phyloP scores from a whole-genome alignment of 1,140 invertebrate genomes.

The Hyles euphorbiae region DNA sequence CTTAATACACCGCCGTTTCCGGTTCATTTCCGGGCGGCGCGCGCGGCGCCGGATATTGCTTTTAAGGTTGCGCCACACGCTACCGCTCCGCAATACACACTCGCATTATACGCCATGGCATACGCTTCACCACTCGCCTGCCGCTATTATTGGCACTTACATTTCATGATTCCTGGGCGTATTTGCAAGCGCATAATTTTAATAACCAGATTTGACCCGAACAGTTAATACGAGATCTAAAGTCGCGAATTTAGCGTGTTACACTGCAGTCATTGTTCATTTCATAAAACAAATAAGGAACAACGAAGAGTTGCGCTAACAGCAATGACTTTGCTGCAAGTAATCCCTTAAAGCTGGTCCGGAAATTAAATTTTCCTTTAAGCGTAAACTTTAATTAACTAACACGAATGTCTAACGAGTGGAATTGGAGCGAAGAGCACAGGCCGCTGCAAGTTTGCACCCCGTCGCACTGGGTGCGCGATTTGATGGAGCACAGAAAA shows the following conservation, averaged over 20 bases:
- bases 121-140: too few relatives aligned
- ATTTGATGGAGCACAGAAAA: slow-evolving; percentile 26
- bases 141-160: slow-evolving; percentile 8
- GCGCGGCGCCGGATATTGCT: slow-evolving; percentile 75
- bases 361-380: slow-evolving; percentile 61
- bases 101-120: slow-evolving; percentile 19
- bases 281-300: slow-evolving; percentile 4
- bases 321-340: slow-evolving; percentile 1
- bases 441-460: slow-evolving; percentile 8
- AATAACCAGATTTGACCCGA: too few relatives aligned
- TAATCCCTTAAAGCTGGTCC: slow-evolving; percentile 38
- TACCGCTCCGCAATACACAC: slow-evolving; percentile 41
- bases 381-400: slow-evolving; percentile 58
- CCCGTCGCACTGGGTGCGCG: slow-evolving; percentile 17
- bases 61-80: slow-evolving; percentile 74
- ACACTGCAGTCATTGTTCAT: too few relatives aligned
- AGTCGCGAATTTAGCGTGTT: too few relatives aligned
- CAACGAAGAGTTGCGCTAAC: too few relatives aligned
- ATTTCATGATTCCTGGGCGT: not conserved
- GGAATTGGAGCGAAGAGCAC: too few relatives aligned
- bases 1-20: slow-evolving; percentile 76
- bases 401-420: slow-evolving; percentile 36
- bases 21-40: slow-evolving; percentile 75
- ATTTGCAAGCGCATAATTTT: too few relatives aligned
- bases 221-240: too few relatives aligned